Percentiles rank a stretch among this genome's conserved stretches.
Evolutionary conservation across 2,113 vertebrate species (phyloP).

Genomic region (Halichoerus grypus): DNA sequence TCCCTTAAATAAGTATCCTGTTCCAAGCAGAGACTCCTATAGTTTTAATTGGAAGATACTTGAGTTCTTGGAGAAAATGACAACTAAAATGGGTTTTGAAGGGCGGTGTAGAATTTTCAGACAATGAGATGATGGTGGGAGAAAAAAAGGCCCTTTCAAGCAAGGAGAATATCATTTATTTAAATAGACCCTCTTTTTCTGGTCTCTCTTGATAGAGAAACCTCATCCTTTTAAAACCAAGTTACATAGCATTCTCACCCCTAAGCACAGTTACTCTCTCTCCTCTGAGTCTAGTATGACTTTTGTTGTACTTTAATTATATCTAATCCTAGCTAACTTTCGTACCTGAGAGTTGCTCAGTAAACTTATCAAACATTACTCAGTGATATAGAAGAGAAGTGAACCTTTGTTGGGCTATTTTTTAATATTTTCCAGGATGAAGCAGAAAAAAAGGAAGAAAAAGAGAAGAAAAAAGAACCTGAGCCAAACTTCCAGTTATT

Average conservation of each 20-base stretch:
- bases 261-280: not conserved
- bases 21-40: not conserved
- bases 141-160: not conserved
- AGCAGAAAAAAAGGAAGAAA: slow-evolving; percentile 94
- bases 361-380: slow-evolving; percentile 2
- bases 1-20: slow-evolving; percentile 22
- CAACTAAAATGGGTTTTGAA: slow-evolving; percentile 35
- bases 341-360: not conserved
- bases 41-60: slow-evolving; percentile 34
- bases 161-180: not conserved
- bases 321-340: slow-evolving; percentile 9
- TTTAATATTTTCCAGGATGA: slow-evolving; percentile 87
- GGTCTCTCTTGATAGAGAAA: not conserved
- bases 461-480: slow-evolving; percentile 98
- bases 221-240: not conserved
- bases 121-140: not conserved
- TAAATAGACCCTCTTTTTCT: not conserved
- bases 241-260: not conserved
- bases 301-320: not conserved
- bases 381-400: not conserved
- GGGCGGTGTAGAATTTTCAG: not conserved
- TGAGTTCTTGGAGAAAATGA: slow-evolving; percentile 32
- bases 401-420: not conserved
- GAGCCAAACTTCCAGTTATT: slow-evolving; percentile 97
- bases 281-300: not conserved